phyloP scores from a whole-genome alignment of 2,797 vertebrate genomes.

The Artibeus jamaicensis region DNA sequence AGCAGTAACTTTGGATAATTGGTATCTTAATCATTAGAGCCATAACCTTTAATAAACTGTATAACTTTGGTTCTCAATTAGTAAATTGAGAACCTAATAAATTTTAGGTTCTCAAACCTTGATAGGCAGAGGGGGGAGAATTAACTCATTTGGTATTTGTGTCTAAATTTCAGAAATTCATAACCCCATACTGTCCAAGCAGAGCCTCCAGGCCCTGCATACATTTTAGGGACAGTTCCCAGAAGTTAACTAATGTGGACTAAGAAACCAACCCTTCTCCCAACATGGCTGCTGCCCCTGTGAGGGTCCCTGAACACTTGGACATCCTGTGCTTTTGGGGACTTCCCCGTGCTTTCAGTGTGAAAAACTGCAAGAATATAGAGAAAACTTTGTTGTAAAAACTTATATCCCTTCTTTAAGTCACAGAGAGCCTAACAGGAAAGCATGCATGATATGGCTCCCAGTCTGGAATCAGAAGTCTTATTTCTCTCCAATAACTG shows the following conservation, averaged over 20 bases:
- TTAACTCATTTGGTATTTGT: neutral
- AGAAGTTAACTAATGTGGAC: too few relatives aligned
- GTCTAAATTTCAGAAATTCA: neutral
- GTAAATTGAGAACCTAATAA: too few relatives aligned
- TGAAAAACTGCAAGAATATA: neutral
- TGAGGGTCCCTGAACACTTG: neutral
- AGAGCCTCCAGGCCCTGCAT: neutral
- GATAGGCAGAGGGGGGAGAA: neutral
- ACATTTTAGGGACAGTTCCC: neutral
- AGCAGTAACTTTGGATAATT: neutral
- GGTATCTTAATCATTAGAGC: neutral
- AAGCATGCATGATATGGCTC: fast-evolving
- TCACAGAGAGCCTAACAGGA: neutral
- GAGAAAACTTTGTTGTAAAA: neutral
- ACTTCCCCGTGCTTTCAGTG: too few relatives aligned
- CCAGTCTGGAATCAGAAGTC: neutral
- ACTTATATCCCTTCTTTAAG: neutral
- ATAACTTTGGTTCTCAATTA: too few relatives aligned
- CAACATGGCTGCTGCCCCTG: neutral
- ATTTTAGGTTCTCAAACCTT: neutral
- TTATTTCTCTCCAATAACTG: neutral
- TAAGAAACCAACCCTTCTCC: neutral
- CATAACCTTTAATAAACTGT: neutral
- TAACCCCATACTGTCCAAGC: neutral
- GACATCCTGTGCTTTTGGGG: too few relatives aligned